These are phyloP conservation scores for Euphydryas editha DNA, from an alignment of 2,888 invertebrate species.

Conservation along the genomic window DNA sequence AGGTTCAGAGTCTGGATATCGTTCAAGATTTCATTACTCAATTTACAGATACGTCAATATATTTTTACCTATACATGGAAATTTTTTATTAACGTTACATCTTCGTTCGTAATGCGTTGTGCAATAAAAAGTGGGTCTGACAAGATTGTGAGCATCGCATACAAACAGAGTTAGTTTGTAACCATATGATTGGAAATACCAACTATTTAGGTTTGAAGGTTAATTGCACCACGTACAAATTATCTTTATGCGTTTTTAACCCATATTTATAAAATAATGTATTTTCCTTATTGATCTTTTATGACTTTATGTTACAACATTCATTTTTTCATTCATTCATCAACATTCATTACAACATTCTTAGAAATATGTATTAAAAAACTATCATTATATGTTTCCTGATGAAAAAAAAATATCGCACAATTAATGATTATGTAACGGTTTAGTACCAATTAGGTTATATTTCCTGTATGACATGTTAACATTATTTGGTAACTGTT, in stretches of 20 bases:
- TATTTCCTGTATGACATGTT: too few relatives aligned
- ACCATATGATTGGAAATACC: conserved; percentile 8
- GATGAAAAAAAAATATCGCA: too few relatives aligned
- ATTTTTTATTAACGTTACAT: neutral
- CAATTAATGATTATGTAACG: too few relatives aligned
- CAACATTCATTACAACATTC: too few relatives aligned
- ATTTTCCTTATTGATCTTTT: neutral
- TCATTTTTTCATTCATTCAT: too few relatives aligned
- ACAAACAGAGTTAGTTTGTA: conserved; percentile 5
- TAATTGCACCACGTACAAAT: neutral
- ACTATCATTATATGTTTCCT: too few relatives aligned
- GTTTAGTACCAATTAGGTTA: too few relatives aligned
- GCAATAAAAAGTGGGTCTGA: conserved; percentile 21
- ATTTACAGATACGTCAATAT: neutral
- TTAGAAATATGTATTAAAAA: too few relatives aligned
- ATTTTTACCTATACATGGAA: conserved; percentile 4
- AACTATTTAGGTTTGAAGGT: conserved; percentile 1
- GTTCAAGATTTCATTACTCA: neutral
- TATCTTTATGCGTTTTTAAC: neutral
- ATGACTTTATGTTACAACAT: too few relatives aligned
- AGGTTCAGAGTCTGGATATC: neutral
- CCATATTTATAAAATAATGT: neutral
- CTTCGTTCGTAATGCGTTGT: neutral
- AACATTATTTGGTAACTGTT: neutral
- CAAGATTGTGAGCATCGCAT: conserved; percentile 16